phyloP scores from a whole-genome alignment of 1,140 invertebrate genomes.

The Eciton burchellii region DNA sequence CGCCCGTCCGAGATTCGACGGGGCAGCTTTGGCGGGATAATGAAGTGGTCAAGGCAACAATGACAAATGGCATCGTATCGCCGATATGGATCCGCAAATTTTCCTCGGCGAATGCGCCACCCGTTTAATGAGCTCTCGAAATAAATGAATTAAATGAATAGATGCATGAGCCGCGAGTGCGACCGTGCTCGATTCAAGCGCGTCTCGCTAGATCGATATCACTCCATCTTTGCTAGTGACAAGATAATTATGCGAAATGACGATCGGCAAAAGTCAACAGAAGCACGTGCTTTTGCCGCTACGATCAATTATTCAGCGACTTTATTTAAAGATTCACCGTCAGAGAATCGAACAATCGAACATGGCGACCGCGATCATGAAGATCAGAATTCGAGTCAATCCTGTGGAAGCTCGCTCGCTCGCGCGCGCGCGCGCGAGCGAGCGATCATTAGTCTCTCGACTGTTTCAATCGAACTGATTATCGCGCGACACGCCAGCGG shows the following conservation, averaged over 20 bases:
- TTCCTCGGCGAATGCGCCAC: background rate
- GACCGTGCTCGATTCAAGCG: background rate
- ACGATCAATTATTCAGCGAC: background rate
- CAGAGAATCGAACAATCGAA: background rate
- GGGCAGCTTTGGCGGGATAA: conserved; percentile 24
- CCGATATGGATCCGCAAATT: conserved; percentile 44
- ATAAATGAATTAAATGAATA: conserved; percentile 57
- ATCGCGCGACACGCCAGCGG: conserved; percentile 48
- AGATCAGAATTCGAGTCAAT: background rate
- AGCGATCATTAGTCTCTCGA: conserved; percentile 38
- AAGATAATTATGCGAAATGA: background rate
- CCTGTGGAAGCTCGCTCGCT: background rate
- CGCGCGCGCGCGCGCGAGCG: background rate
- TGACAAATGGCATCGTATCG: conserved; percentile 28
- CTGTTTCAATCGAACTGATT: conserved; percentile 61
- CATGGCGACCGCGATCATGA: background rate
- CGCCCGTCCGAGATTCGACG: conserved; percentile 33
- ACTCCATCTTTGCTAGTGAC: background rate
- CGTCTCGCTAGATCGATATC: background rate
- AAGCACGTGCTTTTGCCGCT: background rate
- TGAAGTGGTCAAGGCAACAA: conserved; percentile 19
- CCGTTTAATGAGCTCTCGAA: conserved; percentile 39
- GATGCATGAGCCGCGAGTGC: conserved; percentile 34
- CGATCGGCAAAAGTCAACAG: background rate
- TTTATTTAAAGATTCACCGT: background rate